Evolutionary conservation across 2,113 vertebrate genomes (phyloP).

Genomic region (Sula dactylatra): DNA sequence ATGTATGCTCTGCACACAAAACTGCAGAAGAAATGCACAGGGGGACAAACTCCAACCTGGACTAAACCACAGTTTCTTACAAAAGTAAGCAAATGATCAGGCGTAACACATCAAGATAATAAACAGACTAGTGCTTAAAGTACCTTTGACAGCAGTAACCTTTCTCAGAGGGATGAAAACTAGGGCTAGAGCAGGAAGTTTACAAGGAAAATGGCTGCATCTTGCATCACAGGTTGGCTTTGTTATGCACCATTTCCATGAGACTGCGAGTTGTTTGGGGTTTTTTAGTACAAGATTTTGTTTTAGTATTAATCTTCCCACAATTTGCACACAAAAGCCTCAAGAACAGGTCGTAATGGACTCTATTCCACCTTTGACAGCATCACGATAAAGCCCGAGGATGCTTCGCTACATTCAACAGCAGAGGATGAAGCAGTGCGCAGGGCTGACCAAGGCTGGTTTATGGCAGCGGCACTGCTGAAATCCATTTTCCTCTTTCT

Average conservation of each 20-base stretch:
- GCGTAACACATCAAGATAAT: not conserved
- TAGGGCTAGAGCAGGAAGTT: not conserved
- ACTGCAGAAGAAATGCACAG: not conserved
- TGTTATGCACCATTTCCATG: not conserved
- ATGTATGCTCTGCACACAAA: rapidly evolving
- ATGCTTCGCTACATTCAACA: rapidly evolving
- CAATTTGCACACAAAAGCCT: not conserved
- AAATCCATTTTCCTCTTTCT: not conserved
- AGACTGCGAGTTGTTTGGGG: not conserved
- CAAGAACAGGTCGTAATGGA: no score
- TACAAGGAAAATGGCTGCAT: not conserved
- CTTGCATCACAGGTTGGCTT: not conserved
- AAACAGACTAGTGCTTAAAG: not conserved
- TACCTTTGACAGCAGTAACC: not conserved
- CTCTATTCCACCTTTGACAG: not conserved
- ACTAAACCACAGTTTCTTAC: not conserved
- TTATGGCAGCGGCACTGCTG: not conserved
- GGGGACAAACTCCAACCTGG: not conserved
- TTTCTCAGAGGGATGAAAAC: not conserved
- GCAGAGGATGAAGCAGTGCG: not conserved
- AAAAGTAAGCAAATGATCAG: not conserved
- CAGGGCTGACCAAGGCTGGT: rapidly evolving
- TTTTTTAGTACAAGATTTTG: not conserved
- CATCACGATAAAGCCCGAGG: not conserved
- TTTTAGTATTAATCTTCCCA: not conserved